Percentiles rank a stretch among this genome's conserved stretches.
Evolutionary conservation across 2,888 invertebrate species (phyloP).

Genomic region (Drosophila kambysellisi): DNA sequence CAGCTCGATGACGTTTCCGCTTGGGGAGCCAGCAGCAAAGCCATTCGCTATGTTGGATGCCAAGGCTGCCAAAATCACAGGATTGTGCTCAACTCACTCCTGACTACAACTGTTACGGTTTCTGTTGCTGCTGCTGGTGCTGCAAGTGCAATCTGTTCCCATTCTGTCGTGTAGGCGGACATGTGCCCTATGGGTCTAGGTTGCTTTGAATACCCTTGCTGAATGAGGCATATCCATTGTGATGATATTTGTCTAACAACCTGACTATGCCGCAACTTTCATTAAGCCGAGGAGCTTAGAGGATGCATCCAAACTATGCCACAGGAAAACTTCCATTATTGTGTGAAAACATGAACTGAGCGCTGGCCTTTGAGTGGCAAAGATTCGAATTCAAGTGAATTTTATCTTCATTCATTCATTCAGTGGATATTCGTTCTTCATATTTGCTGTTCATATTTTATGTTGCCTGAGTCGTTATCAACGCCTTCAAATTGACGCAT

Average conservation of each 20-base stretch:
- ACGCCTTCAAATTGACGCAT: constrained; percentile 42
- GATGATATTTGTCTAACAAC: not conserved
- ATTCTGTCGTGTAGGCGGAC: constrained; percentile 43
- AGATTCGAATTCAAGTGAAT: not conserved
- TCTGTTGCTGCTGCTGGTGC: constrained; percentile 3
- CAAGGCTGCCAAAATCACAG: constrained; percentile 24
- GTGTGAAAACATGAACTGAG: no score
- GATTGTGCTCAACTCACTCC: constrained; percentile 3
- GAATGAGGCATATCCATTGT: not conserved
- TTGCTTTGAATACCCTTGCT: constrained; percentile 1
- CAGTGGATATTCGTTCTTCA: not conserved
- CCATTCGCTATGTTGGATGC: constrained; percentile 4
- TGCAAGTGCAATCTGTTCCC: constrained; percentile 38
- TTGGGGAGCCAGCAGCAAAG: constrained; percentile 20
- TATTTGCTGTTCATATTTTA: not conserved
- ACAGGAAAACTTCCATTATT: not conserved
- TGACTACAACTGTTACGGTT: not conserved
- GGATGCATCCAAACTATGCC: not conserved
- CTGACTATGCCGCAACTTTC: not conserved
- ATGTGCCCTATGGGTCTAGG: constrained; percentile 28
- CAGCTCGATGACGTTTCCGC: constrained; percentile 48
- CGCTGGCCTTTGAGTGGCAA: not conserved
- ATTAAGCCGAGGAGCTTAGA: not conserved
- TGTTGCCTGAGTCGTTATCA: constrained; percentile 31
- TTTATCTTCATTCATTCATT: not conserved